These are phyloP conservation scores for Corella eumyota DNA, from an alignment of 23 tunicate genomes.

Conservation along the genomic window DNA sequence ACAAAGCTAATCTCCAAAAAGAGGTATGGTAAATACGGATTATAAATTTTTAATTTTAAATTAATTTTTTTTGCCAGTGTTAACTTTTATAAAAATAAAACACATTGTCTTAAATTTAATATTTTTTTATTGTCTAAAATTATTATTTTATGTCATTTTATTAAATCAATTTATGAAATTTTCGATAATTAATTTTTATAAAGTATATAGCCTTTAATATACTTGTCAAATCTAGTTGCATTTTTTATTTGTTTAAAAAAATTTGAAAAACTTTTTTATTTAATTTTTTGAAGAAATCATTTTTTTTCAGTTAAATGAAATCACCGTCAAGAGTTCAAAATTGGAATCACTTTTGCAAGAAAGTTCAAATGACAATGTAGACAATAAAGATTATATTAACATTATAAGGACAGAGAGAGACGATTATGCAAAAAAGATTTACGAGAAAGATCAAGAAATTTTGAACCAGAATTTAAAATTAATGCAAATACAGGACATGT, in stretches of 20 bases:
- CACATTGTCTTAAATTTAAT: no score
- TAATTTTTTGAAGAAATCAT: no score
- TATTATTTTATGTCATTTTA: no score
- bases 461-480: slow-evolving; percentile 9
- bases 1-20: slow-evolving; percentile 9
- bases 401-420: slow-evolving; percentile 28
- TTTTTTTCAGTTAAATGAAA: slow-evolving; percentile 3
- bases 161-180: no score
- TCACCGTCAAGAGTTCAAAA: background rate
- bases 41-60: background rate
- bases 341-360: slow-evolving; percentile 21
- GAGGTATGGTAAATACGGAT: slow-evolving; percentile 4
- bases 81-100: no score
- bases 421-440: slow-evolving; percentile 18
- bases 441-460: slow-evolving; percentile 23
- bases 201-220: no score
- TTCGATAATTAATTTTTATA: no score
- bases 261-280: no score
- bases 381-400: slow-evolving; percentile 23
- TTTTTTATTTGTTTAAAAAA: no score
- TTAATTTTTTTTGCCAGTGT: no score
- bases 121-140: no score
- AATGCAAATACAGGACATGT: slow-evolving; percentile 33
- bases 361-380: slow-evolving; percentile 16
- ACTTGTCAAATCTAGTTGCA: no score